A percentile compares a stretch with the other conserved stretches of the same genome.
Evolutionary conservation across 2,888 invertebrate genomes (phyloP).

Genomic region (Carpatolechia fugitivella): DNA sequence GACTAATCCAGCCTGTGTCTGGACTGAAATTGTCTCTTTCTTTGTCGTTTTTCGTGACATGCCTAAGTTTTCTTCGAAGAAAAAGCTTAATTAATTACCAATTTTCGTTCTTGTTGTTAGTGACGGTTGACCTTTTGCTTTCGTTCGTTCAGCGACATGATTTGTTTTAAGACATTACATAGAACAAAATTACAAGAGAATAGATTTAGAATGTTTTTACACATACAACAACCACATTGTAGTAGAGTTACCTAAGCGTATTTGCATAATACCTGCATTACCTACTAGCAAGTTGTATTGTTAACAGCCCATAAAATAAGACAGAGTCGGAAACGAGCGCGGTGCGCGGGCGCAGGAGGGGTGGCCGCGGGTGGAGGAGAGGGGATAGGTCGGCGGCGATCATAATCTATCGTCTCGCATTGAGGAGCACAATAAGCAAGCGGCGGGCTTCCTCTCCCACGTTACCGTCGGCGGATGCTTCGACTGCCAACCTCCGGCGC

Average conservation of each 20-base stretch:
- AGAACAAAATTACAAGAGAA: too few species aligned
- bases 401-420: slow-evolving; percentile 68
- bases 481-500: slow-evolving; percentile 63
- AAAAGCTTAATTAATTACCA: too few species aligned
- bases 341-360: slow-evolving; percentile 31
- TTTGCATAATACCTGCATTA: slow-evolving; percentile 17
- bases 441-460: slow-evolving; percentile 78
- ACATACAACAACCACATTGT: not conserved
- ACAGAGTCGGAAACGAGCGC: slow-evolving; percentile 35
- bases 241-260: slow-evolving; percentile 6
- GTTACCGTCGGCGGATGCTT: slow-evolving; percentile 62
- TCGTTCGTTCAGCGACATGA: too few species aligned
- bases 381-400: slow-evolving; percentile 25
- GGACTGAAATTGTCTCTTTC: too few species aligned
- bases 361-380: slow-evolving; percentile 8
- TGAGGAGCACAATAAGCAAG: slow-evolving; percentile 77
- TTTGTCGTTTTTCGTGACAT: too few species aligned
- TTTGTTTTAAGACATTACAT: too few species aligned
- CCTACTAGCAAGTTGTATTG: slow-evolving; percentile 18
- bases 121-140: too few species aligned
- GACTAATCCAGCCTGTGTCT: too few species aligned
- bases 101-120: too few species aligned
- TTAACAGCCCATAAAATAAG: slow-evolving; percentile 37
- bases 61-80: too few species aligned
- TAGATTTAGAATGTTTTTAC: not conserved